Evolutionary conservation across 2,113 vertebrate genomes (phyloP), one percentile per base, ranked within the genome.

Genomic region (Prionailurus bengalensis): DNA sequence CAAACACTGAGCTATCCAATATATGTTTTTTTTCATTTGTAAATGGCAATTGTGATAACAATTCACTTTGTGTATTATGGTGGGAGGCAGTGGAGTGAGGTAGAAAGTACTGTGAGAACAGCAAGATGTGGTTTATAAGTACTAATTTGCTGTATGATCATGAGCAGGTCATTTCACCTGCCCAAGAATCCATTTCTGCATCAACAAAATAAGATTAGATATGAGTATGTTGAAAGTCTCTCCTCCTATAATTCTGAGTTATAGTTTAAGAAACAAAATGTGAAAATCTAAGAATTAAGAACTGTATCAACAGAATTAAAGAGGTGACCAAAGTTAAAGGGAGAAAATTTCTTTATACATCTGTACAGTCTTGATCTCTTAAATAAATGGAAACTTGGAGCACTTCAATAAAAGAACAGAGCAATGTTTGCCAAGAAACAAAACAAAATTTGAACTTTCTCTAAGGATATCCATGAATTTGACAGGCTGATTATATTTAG

Each of bases 211-310:
- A 65, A 80, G 27, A 78, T 17, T 51, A 68, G 11, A 89, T 83
- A 48, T 29, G 17, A 85, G 0, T 27, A 9, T 45, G 10, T 36
- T 45, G 63, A 86, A 83, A 96, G 13, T n/a, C 45, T 96, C 25
- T 94, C 7, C 48, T 96, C 68, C 74, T 90, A 42, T 10, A 70
- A 65, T 80, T 88, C 70, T 81, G 25, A 78, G 11, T 33, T 85
- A 82, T 16, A 55, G 36, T 66, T 87, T 94, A 74, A 95, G 21
- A 95, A 94, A 90, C 83, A 58, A 89, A 96, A 95, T 79, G 23
- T 89, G 29, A 63, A 96, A n/a, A 8, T 78, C 74, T 96, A 58
- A 61, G 48, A 96, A 82, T 63, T 73, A 97, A 91, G 63, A 95
- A 58, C 33, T 68, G 58, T 90, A 65, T 78, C 74, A 93, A 79